Conservation (phyloP, 1,140 invertebrate species). For the Cydia pomonella region DNA sequence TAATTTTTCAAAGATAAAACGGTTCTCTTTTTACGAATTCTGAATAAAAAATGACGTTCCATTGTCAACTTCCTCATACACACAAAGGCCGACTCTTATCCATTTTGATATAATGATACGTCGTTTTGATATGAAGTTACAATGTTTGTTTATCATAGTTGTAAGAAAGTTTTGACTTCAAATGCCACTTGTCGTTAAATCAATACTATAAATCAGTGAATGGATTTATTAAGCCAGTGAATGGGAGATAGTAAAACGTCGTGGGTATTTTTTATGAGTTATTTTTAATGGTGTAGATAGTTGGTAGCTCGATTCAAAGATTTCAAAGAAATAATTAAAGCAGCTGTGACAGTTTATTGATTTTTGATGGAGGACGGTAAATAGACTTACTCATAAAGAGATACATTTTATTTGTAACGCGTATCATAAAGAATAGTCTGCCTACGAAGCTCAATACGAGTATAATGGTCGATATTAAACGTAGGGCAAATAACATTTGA, state of each 20-base stretch:
- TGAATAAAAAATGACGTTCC: conserved; percentile 37
- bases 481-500: conserved; percentile 12
- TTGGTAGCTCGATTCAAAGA: conserved; percentile 18
- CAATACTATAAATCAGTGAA: conserved; percentile 63
- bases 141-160: conserved; percentile 23
- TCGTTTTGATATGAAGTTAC: conserved; percentile 35
- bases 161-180: conserved; percentile 33
- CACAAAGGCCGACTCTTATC: conserved; percentile 16
- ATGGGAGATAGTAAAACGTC: conserved; percentile 28
- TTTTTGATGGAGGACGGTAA: not conserved
- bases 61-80: conserved; percentile 25
- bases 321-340: not conserved
- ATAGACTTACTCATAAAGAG: not conserved
- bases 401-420: not conserved
- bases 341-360: conserved; percentile 9
- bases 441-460: not conserved
- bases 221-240: conserved; percentile 28
- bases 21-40: conserved; percentile 40
- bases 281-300: conserved; percentile 15
- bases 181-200: conserved; percentile 55
- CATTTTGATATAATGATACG: conserved; percentile 36
- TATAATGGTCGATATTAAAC: conserved; percentile 1
- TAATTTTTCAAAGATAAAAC: conserved; percentile 66
- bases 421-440: not conserved
- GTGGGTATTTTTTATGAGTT: conserved; percentile 27